Conservation (phyloP, 2,797 vertebrate genomes). For the Spinibarbus caldwelli region DNA sequence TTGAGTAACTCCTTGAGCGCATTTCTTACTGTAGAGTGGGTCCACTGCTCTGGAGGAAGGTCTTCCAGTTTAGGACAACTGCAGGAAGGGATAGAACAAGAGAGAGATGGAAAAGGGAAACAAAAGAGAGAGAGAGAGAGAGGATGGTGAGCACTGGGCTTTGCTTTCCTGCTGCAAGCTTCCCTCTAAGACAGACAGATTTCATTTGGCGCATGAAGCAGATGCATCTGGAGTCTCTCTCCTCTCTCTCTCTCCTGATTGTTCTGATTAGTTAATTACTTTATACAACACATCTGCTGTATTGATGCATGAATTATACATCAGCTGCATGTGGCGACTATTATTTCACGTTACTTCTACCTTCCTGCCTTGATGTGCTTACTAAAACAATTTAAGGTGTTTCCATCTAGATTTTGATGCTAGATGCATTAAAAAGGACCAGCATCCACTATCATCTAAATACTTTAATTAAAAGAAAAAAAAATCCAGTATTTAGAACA, state of each 20-base stretch:
- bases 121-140: slow-evolving; percentile 52
- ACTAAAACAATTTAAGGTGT: slow-evolving; percentile 98
- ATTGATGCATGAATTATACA: slow-evolving; percentile 99
- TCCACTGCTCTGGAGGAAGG: slow-evolving; percentile 99
- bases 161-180: slow-evolving; percentile 92
- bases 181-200: slow-evolving; percentile 99
- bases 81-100: slow-evolving; percentile 73
- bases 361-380: slow-evolving; percentile 97
- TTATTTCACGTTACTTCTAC: slow-evolving; percentile 99
- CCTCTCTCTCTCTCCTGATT: slow-evolving; percentile 92
- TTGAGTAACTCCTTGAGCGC: slow-evolving; percentile 99
- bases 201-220: slow-evolving; percentile 99
- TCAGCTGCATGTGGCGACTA: slow-evolving; percentile 99
- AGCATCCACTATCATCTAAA: slow-evolving; percentile 55
- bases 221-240: slow-evolving; percentile 96
- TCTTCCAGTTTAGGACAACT: slow-evolving; percentile 99
- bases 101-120: slow-evolving; percentile 57
- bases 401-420: slow-evolving; percentile 71
- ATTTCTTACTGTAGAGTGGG: slow-evolving; percentile 99
- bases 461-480: slow-evolving; percentile 9
- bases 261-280: slow-evolving; percentile 99
- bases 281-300: slow-evolving; percentile 99
- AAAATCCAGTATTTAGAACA: slow-evolving; percentile 1
- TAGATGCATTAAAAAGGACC: slow-evolving; percentile 24
- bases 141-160: slow-evolving; percentile 82